Conservation (phyloP, 2,113 vertebrate genomes). For the Xyrauchen texanus region DNA sequence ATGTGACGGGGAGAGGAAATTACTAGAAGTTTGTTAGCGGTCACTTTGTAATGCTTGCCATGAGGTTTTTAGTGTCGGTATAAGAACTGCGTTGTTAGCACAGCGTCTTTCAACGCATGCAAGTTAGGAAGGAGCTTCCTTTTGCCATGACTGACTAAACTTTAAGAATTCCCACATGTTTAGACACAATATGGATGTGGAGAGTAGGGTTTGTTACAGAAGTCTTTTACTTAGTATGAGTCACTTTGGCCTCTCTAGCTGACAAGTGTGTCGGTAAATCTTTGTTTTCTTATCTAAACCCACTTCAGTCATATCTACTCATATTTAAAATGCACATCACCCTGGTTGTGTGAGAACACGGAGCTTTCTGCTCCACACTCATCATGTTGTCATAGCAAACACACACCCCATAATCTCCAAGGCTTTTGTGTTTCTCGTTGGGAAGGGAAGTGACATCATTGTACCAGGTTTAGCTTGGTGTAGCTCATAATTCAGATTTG, state of each 20-base stretch:
- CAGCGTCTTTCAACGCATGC: too few species aligned
- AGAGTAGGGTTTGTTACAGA: too few species aligned
- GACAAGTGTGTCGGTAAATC: not conserved
- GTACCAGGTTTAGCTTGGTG: not conserved
- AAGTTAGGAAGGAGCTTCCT: not conserved
- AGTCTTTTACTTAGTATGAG: too few species aligned
- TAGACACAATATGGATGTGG: too few species aligned
- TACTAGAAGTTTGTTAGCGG: not conserved
- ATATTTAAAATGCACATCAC: not conserved
- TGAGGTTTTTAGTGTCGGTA: not conserved
- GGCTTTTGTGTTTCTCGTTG: too few species aligned
- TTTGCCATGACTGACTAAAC: too few species aligned
- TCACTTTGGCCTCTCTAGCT: too few species aligned
- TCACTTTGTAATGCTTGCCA: not conserved
- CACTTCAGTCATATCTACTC: not conserved
- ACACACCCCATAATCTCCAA: not conserved
- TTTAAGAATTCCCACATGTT: too few species aligned
- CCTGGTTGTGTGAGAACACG: not conserved
- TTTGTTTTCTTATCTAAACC: slow-evolving; percentile 2
- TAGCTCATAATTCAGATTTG: not conserved
- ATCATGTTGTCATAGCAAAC: not conserved
- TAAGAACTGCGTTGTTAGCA: not conserved
- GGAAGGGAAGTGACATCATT: not conserved
- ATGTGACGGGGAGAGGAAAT: slow-evolving; percentile 2
- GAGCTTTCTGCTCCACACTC: not conserved